These are phyloP conservation scores for Anarrhichthys ocellatus DNA, from an alignment of 2,113 vertebrate genomes.

Conservation along the genomic window DNA sequence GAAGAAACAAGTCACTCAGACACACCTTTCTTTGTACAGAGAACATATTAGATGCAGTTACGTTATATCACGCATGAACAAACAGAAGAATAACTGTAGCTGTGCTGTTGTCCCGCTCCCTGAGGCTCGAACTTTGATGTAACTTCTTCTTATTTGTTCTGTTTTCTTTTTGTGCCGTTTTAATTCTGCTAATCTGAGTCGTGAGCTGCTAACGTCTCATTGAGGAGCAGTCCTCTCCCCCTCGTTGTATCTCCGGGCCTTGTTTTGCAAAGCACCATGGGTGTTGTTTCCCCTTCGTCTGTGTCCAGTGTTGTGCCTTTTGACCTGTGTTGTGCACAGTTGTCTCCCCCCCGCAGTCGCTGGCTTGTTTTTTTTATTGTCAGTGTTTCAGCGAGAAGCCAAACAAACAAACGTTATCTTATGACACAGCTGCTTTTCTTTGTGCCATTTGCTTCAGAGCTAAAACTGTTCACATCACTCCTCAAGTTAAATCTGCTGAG, in stretches of 20 bases:
- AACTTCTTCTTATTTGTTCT: conserved; percentile 32
- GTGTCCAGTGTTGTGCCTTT: conserved; percentile 83
- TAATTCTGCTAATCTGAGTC: conserved; percentile 38
- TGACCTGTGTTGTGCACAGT: conserved; percentile 80
- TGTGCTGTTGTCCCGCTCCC: conserved; percentile 53
- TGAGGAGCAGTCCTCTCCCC: conserved; percentile 29
- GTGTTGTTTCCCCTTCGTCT: conserved; percentile 64
- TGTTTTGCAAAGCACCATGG: conserved; percentile 55
- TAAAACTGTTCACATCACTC: conserved; percentile 8
- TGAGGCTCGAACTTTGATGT: conserved; percentile 51
- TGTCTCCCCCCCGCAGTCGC: conserved; percentile 47
- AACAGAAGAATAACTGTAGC: conserved; percentile 34
- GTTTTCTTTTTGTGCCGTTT: conserved; percentile 46
- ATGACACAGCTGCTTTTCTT: conserved; percentile 33
- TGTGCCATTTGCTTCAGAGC: conserved; percentile 44
- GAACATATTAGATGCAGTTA: conserved; percentile 60
- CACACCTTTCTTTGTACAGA: conserved; percentile 63
- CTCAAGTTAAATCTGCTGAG: neutral
- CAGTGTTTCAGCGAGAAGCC: conserved; percentile 45
- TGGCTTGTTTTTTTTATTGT: conserved; percentile 30
- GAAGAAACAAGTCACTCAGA: conserved; percentile 31
- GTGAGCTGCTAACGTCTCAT: conserved; percentile 45
- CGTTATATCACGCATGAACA: conserved; percentile 72
- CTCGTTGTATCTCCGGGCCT: conserved; percentile 39
- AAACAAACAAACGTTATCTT: conserved; percentile 27